Percentiles rank a stretch among this genome's conserved stretches.
These are phyloP conservation scores for Goniozus legneri DNA, from an alignment of 1,140 invertebrate genomes.

Conservation along the genomic window DNA sequence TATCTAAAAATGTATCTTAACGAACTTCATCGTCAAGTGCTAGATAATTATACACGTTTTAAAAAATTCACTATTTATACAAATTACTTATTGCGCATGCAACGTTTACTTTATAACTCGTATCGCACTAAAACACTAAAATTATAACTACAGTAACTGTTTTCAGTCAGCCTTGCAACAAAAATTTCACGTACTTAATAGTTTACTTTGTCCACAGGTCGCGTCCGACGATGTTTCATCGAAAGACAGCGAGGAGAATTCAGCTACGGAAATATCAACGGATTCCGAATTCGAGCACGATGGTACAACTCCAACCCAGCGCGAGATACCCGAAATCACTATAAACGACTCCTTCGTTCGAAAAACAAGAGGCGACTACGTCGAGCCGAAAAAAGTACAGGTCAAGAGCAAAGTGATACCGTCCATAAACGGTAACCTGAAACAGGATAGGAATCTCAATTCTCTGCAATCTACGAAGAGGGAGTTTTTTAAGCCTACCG, in stretches of 20 bases:
- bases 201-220: conserved; percentile 53
- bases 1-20: too few relatives aligned
- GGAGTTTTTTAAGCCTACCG: conserved; percentile 4
- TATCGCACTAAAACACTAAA: conserved; percentile 1
- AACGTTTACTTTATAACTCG: conserved; percentile 10
- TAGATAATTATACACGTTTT: too few relatives aligned
- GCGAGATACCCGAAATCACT: conserved; percentile 63
- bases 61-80: too few relatives aligned
- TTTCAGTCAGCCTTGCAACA: background rate
- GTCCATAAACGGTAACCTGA: conserved; percentile 42
- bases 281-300: conserved; percentile 88
- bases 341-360: conserved; percentile 61
- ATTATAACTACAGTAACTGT: background rate
- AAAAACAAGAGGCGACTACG: conserved; percentile 51
- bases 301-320: conserved; percentile 64
- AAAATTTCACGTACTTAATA: background rate
- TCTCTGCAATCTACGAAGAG: background rate
- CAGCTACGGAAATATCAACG: conserved; percentile 86
- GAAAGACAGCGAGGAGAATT: conserved; percentile 67
- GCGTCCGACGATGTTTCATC: conserved; percentile 67
- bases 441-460: conserved; percentile 7
- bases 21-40: too few relatives aligned
- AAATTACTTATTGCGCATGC: conserved; percentile 1
- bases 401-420: conserved; percentile 53
- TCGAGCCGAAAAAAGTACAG: conserved; percentile 61